Evolutionary conservation across 2,888 invertebrate species (phyloP), one percentile per base, ranked within the genome.

Genomic region (Cheilosia pagana): DNA sequence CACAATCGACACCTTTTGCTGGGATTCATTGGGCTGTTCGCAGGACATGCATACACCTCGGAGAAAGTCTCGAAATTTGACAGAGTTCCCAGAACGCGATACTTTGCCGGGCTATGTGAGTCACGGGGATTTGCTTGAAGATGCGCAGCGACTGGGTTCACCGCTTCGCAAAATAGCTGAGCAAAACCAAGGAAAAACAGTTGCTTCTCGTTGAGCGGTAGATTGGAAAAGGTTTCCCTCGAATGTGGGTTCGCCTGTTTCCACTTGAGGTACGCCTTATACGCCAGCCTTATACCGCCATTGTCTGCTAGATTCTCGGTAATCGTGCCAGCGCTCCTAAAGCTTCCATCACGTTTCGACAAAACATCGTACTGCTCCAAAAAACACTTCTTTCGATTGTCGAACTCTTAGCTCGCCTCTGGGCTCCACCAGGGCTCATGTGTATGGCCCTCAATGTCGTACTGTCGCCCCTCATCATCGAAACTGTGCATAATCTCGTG

Each of bases 401-500:
- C 55, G 45, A 87, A 88, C 1, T 55, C 62, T 25, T 39, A 12
- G 35, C 86, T 78, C 0, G 88, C 85, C 10, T 68, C 57, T 5
- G 55, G 31, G 8, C 75, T 86, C 88, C 88, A 88, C 88, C 88
- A 88, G 7, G 81, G 45, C 2, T 59, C 35, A 12, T 57, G 31
- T n/a, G 87, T 41, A 50, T 87, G 82, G 8, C 88, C 87, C 16
- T 65, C 50, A 7, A 71, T 31, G 62, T 88, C 87, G 19, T 88
- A 87, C 12, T 81, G 67, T 0, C 87, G 83, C 0, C 87, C 88
- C 16, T 75, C 71, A 62, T 86, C 87, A 74, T 88, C 87, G 45
- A 88, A 88, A 1, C 87, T 88, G 59, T 88, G 88, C 0, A 87
- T 87, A 3, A 88, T 31, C 62, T 88, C 88, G 65, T 88, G 88